These are phyloP conservation scores for Capitella teleta DNA, from an alignment of 1,140 invertebrate genomes.

Conservation along the genomic window DNA sequence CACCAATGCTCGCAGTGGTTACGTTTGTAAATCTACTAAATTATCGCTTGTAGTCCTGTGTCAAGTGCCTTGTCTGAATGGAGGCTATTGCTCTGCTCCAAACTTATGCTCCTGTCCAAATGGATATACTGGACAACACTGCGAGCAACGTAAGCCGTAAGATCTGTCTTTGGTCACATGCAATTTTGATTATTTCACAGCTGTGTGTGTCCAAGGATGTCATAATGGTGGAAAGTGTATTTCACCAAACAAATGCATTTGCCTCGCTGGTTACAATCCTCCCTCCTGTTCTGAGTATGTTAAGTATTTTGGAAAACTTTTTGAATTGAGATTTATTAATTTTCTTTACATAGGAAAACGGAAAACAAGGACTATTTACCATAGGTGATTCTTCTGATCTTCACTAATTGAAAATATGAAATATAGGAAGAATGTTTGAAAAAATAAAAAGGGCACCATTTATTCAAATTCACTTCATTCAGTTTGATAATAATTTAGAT, in stretches of 20 bases:
- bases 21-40: neutral
- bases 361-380: too few relatives aligned
- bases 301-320: too few relatives aligned
- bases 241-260: constrained; percentile 21
- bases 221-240: constrained; percentile 20
- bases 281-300: constrained; percentile 11
- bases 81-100: constrained; percentile 33
- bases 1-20: neutral
- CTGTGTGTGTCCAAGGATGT: constrained; percentile 19
- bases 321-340: too few relatives aligned
- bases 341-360: too few relatives aligned
- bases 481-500: too few relatives aligned
- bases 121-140: constrained; percentile 34
- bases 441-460: too few relatives aligned
- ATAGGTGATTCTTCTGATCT: too few relatives aligned
- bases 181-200: constrained; percentile 6
- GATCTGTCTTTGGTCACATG: neutral
- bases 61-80: constrained; percentile 39
- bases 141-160: constrained; percentile 26
- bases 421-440: too few relatives aligned
- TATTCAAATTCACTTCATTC: too few relatives aligned
- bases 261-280: constrained; percentile 14
- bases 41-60: constrained; percentile 16
- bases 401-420: too few relatives aligned
- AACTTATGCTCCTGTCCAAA: constrained; percentile 35